A percentile compares a stretch with the other conserved stretches of the same genome.
phyloP scores from a whole-genome alignment of 1,140 invertebrate species.

The Drosophila equinoxialis region DNA sequence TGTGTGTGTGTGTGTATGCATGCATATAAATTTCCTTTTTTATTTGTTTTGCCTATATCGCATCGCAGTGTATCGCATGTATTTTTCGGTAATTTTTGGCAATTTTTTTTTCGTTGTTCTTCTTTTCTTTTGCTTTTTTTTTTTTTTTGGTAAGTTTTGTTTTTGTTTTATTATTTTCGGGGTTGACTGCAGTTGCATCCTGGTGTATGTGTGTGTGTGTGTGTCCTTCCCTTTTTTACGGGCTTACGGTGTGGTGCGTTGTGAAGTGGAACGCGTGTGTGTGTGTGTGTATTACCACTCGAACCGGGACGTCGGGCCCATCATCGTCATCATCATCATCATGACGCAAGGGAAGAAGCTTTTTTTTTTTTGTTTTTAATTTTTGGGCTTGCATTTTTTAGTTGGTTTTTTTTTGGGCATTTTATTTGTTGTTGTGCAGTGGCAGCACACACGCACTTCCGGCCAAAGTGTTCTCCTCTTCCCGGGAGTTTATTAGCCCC shows the following conservation, averaged over 20 bases:
- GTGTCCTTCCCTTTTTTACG: conserved; percentile 3
- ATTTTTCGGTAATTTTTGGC: conserved; percentile 67
- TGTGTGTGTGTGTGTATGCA: not conserved
- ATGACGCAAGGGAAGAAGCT: conserved; percentile 19
- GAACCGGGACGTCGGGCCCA: conserved; percentile 39
- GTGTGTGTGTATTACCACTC: conserved; percentile 29
- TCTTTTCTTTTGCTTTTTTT: conserved; percentile 39
- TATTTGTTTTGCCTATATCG: conserved; percentile 26
- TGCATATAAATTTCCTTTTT: conserved; percentile 26
- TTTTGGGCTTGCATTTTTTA: conserved; percentile 59
- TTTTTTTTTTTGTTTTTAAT: conserved; percentile 41
- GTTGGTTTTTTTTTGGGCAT: conserved; percentile 66
- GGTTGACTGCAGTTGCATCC: conserved; percentile 75
- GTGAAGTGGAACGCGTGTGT: conserved; percentile 68
- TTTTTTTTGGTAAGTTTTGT: conserved; percentile 23
- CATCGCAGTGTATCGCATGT: conserved; percentile 29
- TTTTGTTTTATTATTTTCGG: conserved; percentile 51
- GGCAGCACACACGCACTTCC: conserved; percentile 63
- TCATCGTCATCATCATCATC: conserved; percentile 53
- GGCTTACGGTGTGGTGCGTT: conserved; percentile 61
- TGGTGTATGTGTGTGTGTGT: conserved; percentile 15
- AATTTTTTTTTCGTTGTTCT: conserved; percentile 49
- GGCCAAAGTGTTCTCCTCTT: conserved; percentile 51
- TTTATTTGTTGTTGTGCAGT: conserved; percentile 58
- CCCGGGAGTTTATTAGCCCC: conserved; percentile 73